A percentile compares a stretch with the other conserved stretches of the same genome.
These are phyloP conservation scores for Nebria brevicollis DNA, from an alignment of 2,888 invertebrate genomes.

Conservation along the genomic window DNA sequence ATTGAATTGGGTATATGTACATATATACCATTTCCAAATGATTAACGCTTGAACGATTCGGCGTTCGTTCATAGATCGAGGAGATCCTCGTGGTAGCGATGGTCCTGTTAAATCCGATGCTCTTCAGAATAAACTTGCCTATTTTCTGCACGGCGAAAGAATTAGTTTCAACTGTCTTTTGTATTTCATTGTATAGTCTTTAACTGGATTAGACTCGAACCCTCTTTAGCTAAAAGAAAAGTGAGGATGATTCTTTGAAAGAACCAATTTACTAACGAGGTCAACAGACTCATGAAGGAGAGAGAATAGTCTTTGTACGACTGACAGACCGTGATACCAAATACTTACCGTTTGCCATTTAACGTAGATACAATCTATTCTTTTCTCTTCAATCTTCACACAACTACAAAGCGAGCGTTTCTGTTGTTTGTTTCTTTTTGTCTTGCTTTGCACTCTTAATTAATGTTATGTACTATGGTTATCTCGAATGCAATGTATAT, in stretches of 20 bases:
- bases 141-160: slow-evolving; percentile 32
- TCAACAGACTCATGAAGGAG: slow-evolving; percentile 33
- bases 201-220: slow-evolving; percentile 44
- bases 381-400: background rate
- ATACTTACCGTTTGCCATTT: slow-evolving; percentile 32
- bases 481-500: background rate
- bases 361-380: slow-evolving; percentile 10
- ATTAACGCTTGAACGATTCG: background rate
- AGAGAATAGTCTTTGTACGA: slow-evolving; percentile 36
- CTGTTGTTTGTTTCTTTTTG: background rate
- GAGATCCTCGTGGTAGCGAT: background rate
- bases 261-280: slow-evolving; percentile 46
- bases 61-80: background rate
- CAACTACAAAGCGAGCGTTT: background rate
- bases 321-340: slow-evolving; percentile 19
- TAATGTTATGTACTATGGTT: background rate
- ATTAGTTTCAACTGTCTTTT: slow-evolving; percentile 42
- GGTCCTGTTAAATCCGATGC: background rate
- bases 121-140: slow-evolving; percentile 22
- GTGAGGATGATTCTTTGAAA: slow-evolving; percentile 43
- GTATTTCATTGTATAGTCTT: slow-evolving; percentile 44
- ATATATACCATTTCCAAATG: no score
- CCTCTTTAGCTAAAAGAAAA: slow-evolving; percentile 44
- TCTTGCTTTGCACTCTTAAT: background rate
- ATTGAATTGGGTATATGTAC: no score